Evolutionary conservation across 2,797 vertebrate species (phyloP), one percentile per base, ranked within the genome.

Genomic region (Hylomyscus alleni): DNA sequence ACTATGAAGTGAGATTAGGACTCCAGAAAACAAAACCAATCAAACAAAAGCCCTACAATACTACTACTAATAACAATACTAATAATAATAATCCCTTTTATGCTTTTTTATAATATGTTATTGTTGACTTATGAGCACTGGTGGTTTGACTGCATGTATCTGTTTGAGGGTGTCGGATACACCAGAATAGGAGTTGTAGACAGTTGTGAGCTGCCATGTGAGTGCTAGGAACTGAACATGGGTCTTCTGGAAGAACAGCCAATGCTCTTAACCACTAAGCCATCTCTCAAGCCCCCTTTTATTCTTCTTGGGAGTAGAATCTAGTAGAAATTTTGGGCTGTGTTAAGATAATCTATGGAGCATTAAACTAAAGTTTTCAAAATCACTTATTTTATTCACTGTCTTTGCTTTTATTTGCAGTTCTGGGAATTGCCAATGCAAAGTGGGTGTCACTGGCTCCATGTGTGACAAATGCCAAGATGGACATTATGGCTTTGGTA

Each of bases 381-480:
- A 58, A n/a, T 84, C 24, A 78, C 56, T 93, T 83, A 95, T 89
- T 89, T 95, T 93, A 40, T 80, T 88, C n/a, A 44, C 96, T 86
- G 95, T 92, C 65, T 92, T 95, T 96, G 96, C 67, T 93, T 83
- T 97, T 87, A 87, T 90, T 94, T 98, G 52, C 98, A 99, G 99
- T 98, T 99, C 99, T 96, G 99, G 99, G 96, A 99, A 97, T 77
- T 99, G 99, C 97, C 98, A 97, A 94, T 99, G 99, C 97, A 99
- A 99, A 98, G 98, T 86, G 0, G 99, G 99, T 69, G 99, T 99
- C 84, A 99, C 98, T 0, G 99, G 98, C 75, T 98, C 98, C 73
- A 99, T 99, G 96, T 99, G 99, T 97, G 99, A 99, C 20, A 98
- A 95, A 62, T 99, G 99, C 98, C 99, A 99, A 56, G 99, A 99